Percentiles rank a stretch among this genome's conserved stretches.
phyloP scores from a whole-genome alignment of 2,888 invertebrate genomes.

The Phanerotoma sp. region DNA sequence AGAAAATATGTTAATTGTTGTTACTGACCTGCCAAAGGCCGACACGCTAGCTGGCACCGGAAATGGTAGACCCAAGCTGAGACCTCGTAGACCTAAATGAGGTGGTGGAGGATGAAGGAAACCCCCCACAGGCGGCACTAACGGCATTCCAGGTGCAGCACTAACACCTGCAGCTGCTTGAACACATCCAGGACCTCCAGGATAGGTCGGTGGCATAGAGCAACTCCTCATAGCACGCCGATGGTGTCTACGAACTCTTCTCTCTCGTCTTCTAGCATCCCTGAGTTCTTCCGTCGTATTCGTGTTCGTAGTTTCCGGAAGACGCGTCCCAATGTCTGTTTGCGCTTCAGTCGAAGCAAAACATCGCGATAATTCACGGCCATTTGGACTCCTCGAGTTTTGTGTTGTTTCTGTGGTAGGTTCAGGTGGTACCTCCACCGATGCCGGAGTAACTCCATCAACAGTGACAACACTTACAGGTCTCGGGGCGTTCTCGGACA shows the following conservation, averaged over 20 bases:
- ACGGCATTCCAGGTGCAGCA: conserved; percentile 38
- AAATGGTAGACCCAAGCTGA: conserved; percentile 53
- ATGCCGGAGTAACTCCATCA: conserved; percentile 36
- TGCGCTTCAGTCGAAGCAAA: conserved; percentile 55
- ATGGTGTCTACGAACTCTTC: conserved; percentile 48
- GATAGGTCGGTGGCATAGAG: conserved; percentile 51
- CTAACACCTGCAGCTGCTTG: conserved; percentile 32
- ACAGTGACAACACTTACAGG: conserved; percentile 54
- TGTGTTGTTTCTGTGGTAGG: conserved; percentile 8
- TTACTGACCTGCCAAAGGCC: conserved; percentile 53
- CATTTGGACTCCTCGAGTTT: conserved; percentile 13
- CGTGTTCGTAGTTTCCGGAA: conserved; percentile 20
- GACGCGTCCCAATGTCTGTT: conserved; percentile 41
- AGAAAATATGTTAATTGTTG: neutral
- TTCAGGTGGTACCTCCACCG: conserved; percentile 16
- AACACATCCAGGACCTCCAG: conserved; percentile 36
- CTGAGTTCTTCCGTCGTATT: conserved; percentile 42
- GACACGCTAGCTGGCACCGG: conserved; percentile 54
- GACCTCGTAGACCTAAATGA: conserved; percentile 53
- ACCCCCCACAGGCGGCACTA: conserved; percentile 45
- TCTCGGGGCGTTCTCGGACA: conserved; percentile 55
- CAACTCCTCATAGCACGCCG: conserved; percentile 50
- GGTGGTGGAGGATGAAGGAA: conserved; percentile 54
- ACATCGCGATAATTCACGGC: conserved; percentile 35
- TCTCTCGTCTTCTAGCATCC: conserved; percentile 49